Percentiles rank a stretch among this genome's conserved stretches.
phyloP scores from a whole-genome alignment of 2,797 vertebrate genomes.

The Ficedula albicollis region DNA sequence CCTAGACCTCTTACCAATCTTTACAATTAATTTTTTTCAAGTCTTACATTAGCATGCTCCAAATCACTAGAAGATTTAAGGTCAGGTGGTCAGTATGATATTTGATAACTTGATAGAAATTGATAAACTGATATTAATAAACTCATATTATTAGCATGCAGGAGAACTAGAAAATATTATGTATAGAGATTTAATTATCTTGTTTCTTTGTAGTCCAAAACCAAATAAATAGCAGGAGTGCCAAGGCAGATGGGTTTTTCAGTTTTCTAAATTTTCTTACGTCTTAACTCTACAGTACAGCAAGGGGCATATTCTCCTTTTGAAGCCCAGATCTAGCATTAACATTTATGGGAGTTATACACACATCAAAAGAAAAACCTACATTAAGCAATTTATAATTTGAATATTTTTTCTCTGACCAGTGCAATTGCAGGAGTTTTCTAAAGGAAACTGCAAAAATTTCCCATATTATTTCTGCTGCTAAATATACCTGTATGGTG shows the following conservation, averaged over 20 bases:
- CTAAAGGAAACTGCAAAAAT: background rate
- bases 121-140: background rate
- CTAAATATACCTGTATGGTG: background rate
- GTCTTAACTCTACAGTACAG: background rate
- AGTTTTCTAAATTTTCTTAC: slow-evolving; percentile 2
- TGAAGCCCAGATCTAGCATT: slow-evolving; percentile 35
- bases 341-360: slow-evolving; percentile 35
- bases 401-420: slow-evolving; percentile 8
- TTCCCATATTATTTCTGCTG: background rate
- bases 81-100: background rate
- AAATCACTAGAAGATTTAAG: background rate
- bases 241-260: background rate
- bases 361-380: slow-evolving; percentile 40
- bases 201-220: background rate
- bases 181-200: background rate
- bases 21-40: background rate
- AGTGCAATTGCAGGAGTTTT: background rate
- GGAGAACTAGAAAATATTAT: background rate
- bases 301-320: background rate
- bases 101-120: background rate
- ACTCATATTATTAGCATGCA: background rate
- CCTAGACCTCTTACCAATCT: background rate
- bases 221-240: background rate
- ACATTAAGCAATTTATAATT: slow-evolving; percentile 45
- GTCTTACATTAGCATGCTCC: background rate